Base-by-base conservation (phyloP, 1,140 invertebrate genomes). In the Drosophila mauritiana region DNA sequence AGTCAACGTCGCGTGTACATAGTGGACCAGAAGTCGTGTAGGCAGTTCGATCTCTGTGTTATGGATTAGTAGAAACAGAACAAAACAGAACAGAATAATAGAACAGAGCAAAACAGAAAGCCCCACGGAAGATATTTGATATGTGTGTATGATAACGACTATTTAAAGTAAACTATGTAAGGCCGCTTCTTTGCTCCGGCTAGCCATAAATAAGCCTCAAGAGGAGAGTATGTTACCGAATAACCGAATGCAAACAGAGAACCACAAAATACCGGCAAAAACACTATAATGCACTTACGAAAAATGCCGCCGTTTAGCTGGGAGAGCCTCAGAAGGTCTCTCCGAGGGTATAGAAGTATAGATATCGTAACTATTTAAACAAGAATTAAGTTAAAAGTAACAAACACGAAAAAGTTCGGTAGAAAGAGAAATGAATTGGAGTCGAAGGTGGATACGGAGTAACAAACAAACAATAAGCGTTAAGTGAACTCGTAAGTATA, bases 231-330 rank as follows among this genome's bases (percentile, higher is more conserved):
- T 43, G 46, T 51, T 42, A 42, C 39, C 36, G 17, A 43, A 64
- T 36, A 63, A n/a, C 39, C 51, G 43, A 22, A 22, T 22, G 20
- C 25, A 37, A 45, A 34, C 34, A 37, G 42, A 34, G 69, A 53
- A 45, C 59, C 36, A 52, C 65, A 54, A 69, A 25, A 40, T 31
- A 68, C 49, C 17, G 55, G 17, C 2, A 48, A 20, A 57, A 51
- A 15, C 2, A 27, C 12, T 52, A 53, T 63, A 31, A 42, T 43
- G 57, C 64, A 80, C 75, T 56, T 61, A 80, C 59, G 72, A 80
- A 80, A 59, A 68, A 74, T 74, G 78, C 78, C 77, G 77, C 78
- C 78, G 78, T 80, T 80, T 79, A 80, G 70, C 63, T 54, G 59
- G 22, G 36, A 43, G 54, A 43, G 55, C 36, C 36, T 43, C 17